These are phyloP conservation scores for Chesias legatella DNA, from an alignment of 2,888 invertebrate genomes.

Conservation along the genomic window DNA sequence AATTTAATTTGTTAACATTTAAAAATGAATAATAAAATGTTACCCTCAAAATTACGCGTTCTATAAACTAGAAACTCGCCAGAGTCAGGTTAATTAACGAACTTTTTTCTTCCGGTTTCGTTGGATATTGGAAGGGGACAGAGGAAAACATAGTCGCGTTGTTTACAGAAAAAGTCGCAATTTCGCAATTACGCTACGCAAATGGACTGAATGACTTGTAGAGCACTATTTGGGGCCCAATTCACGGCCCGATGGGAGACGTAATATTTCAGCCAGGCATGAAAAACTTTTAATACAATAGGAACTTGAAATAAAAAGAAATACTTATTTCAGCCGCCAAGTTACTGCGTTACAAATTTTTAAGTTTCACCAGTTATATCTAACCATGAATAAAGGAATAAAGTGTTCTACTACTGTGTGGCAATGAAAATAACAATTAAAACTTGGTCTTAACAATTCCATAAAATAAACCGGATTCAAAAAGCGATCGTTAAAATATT, in stretches of 20 bases:
- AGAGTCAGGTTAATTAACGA: constrained; percentile 16
- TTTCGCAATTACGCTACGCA: constrained; percentile 39
- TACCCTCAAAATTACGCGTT: constrained; percentile 13
- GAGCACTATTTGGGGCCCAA: too few relatives aligned
- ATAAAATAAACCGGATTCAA: constrained; percentile 27
- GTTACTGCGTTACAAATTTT: constrained; percentile 1
- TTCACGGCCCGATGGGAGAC: too few relatives aligned
- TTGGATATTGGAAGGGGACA: constrained; percentile 14
- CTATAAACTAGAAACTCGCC: constrained; percentile 13
- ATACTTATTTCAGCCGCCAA: too few relatives aligned
- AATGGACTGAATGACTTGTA: constrained; percentile 39
- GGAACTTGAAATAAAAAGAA: too few relatives aligned
- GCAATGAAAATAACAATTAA: constrained; percentile 1
- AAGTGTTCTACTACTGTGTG: too few relatives aligned
- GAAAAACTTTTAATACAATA: too few relatives aligned
- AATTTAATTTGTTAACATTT: too few relatives aligned
- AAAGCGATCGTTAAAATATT: constrained; percentile 33
- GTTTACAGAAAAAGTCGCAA: constrained; percentile 34
- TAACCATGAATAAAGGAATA: too few relatives aligned
- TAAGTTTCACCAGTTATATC: too few relatives aligned
- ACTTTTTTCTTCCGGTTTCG: constrained; percentile 11
- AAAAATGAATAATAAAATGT: too few relatives aligned
- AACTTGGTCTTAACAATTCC: constrained; percentile 1
- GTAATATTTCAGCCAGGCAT: too few relatives aligned
- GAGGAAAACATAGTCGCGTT: constrained; percentile 22